Evolutionary conservation across 1,140 invertebrate species (phyloP), one percentile per base, ranked within the genome.

Genomic region (Ostrea denselamellosa): DNA sequence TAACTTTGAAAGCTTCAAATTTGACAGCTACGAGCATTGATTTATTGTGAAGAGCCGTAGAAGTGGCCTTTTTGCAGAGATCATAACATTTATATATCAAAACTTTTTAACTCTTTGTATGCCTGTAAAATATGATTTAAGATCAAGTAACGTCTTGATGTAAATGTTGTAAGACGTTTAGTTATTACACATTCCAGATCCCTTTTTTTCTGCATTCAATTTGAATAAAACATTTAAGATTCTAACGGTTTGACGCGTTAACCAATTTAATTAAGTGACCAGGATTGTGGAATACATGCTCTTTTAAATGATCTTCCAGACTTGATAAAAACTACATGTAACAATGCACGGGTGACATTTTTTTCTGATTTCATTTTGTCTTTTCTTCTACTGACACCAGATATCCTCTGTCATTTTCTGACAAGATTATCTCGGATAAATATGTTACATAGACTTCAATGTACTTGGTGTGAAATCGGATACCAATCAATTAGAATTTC

Each of bases 361-460:
- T 44, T 62, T 19, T n/a, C 56, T 62, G 17, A 19, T 62, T 62
- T 62, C 14, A n/a, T 62, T 62, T 62, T n/a, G 56, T 62, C 56
- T 62, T n/a, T 62, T 62, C 56, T 62, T 62, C 17, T n/a, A 19
- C 1, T 19, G 17, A 62, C n/a, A 19, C 56, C 8, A 19, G 5
- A 17, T 62, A 19, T 62, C 68, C 68, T 77, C 14, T 77, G 68
- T 77, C 68, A 77, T 34, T 25, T 25, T 34, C 28, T 34, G 68
- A 77, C 68, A 77, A 28, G 68, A 77, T 77, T 77, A 77, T 77
- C 68, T 77, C 25, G 68, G 68, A 77, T 77, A 77, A 77, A 77
- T 77, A 77, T 25, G 68, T 77, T 77, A 77, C 68, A 77, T 77
- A 34, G 68, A 25, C 68, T 28, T 77, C 68, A 77, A 77, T 77